Evolutionary conservation across 2,888 invertebrate genomes (phyloP).

Genomic region (Conchocele bisecta): DNA sequence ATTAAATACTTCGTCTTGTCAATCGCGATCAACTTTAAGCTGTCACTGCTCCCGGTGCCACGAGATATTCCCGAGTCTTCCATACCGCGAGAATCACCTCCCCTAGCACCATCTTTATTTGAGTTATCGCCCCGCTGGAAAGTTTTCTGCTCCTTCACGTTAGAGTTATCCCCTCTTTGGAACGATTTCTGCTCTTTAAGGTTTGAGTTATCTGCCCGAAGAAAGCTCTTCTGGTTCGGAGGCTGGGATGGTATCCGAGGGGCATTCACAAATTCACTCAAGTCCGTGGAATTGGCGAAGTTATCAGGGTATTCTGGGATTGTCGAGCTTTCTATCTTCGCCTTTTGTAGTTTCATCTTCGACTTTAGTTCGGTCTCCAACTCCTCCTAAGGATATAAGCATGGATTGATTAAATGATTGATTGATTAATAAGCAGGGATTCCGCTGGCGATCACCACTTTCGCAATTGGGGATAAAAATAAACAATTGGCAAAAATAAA

Average conservation of each 20-base stretch:
- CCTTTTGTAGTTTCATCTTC: constrained; percentile 77
- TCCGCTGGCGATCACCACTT: too few species aligned
- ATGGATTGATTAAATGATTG: too few species aligned
- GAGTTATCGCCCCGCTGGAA: constrained; percentile 55
- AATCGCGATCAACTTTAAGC: constrained; percentile 73
- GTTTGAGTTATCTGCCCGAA: constrained; percentile 51
- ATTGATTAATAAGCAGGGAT: too few species aligned
- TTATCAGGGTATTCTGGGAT: constrained; percentile 65
- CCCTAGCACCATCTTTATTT: constrained; percentile 50
- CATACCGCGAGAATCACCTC: constrained; percentile 47
- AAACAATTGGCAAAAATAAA: too few species aligned
- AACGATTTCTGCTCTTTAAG: constrained; percentile 59
- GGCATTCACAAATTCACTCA: constrained; percentile 58
- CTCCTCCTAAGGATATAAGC: too few species aligned
- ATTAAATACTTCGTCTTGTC: constrained; percentile 78
- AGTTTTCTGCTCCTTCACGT: constrained; percentile 57
- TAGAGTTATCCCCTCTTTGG: constrained; percentile 54
- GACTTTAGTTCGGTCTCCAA: constrained; percentile 75
- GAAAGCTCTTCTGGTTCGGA: constrained; percentile 63
- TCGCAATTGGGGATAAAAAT: too few species aligned
- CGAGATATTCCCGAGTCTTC: constrained; percentile 70
- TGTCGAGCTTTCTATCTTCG: constrained; percentile 74
- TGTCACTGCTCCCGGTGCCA: constrained; percentile 69
- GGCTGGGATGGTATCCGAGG: constrained; percentile 58
- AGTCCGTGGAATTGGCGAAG: constrained; percentile 58